Percentiles rank a stretch among this genome's conserved stretches.
Conservation (phyloP, 2,888 invertebrate species). For the Drosophila mulleri region DNA sequence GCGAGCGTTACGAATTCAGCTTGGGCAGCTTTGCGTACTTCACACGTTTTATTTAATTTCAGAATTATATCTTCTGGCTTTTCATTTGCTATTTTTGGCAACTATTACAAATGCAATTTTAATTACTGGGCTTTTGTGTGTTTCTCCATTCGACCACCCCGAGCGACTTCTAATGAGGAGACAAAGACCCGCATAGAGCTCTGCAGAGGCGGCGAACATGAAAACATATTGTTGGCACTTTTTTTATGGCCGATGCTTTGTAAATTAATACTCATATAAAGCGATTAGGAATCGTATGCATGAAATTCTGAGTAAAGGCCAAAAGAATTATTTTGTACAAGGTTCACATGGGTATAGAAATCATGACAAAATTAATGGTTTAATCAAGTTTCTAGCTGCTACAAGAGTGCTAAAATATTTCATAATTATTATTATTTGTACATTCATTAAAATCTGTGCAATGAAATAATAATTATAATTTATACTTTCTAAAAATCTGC, state of each 20-base stretch:
- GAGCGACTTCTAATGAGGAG: constrained; percentile 52
- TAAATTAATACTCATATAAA: constrained; percentile 46
- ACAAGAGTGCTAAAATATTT: too few species aligned
- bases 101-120: constrained; percentile 63
- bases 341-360: background rate
- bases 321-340: constrained; percentile 6
- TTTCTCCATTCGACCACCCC: constrained; percentile 57
- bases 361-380: too few species aligned
- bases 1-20: constrained; percentile 38
- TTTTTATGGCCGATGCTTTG: constrained; percentile 11
- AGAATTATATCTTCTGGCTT: background rate
- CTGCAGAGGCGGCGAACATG: constrained; percentile 44
- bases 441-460: background rate
- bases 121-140: constrained; percentile 61
- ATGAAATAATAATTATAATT: background rate
- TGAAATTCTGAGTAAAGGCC: constrained; percentile 20
- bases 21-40: constrained; percentile 19
- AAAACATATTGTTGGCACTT: constrained; percentile 40
- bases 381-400: too few species aligned
- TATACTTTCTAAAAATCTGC: background rate
- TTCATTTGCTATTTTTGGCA: constrained; percentile 20
- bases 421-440: too few species aligned
- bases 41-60: constrained; percentile 4
- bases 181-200: constrained; percentile 57
- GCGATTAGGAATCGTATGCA: constrained; percentile 39